These are phyloP conservation scores for Phrynosoma platyrhinos DNA, from an alignment of 2,113 vertebrate species.

Conservation along the genomic window DNA sequence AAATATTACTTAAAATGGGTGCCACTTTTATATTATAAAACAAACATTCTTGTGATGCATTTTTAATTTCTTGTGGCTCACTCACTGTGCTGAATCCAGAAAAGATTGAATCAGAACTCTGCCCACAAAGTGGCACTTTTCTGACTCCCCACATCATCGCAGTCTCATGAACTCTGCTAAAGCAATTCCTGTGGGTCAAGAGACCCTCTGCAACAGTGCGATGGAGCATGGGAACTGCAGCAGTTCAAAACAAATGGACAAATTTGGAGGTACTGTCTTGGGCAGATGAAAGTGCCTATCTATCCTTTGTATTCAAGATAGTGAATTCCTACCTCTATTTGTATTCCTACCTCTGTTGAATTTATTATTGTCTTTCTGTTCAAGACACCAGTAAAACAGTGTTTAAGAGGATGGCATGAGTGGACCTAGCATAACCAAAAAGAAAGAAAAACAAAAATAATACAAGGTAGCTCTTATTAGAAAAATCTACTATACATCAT, in stretches of 20 bases:
- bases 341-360: neutral
- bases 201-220: neutral
- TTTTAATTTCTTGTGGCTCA: constrained; percentile 38
- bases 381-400: neutral
- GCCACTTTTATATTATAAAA: constrained; percentile 40
- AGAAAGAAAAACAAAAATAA: neutral
- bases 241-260: neutral
- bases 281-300: neutral
- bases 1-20: neutral
- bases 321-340: neutral
- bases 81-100: neutral
- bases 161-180: neutral
- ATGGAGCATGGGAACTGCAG: neutral
- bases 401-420: neutral
- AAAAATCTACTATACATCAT: neutral
- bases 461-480: neutral
- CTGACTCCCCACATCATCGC: neutral
- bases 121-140: neutral
- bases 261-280: neutral
- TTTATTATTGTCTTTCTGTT: neutral
- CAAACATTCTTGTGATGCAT: constrained; percentile 39
- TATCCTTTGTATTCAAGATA: neutral
- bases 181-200: neutral
- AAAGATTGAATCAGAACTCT: neutral
- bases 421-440: neutral